Conservation (phyloP, 2,888 invertebrate genomes). For the Brenthis daphne region DNA sequence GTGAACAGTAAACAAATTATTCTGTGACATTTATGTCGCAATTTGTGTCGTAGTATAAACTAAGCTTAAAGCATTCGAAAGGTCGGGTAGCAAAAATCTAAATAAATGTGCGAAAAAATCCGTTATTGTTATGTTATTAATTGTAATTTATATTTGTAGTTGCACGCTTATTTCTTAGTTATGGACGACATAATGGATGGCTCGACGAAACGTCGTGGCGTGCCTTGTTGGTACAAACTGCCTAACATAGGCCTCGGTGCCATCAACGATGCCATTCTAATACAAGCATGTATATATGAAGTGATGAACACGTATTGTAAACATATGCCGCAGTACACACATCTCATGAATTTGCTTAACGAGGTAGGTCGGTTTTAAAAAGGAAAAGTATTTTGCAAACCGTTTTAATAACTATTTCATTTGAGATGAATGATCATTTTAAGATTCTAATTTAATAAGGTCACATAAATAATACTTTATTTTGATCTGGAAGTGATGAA, state of each 20-base stretch:
- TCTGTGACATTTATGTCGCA: no score
- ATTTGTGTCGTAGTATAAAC: no score
- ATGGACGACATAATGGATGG: constrained; percentile 96
- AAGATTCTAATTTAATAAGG: no score
- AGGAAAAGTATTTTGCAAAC: neutral
- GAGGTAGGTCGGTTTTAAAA: constrained; percentile 78
- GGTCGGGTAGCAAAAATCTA: no score
- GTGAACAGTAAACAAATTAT: no score
- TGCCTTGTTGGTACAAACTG: constrained; percentile 93
- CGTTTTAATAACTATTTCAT: no score
- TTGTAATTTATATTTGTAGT: constrained; percentile 73
- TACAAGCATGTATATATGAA: constrained; percentile 88
- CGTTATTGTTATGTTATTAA: no score
- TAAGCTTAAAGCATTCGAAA: no score
- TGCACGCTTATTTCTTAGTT: constrained; percentile 93
- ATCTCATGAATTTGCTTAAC: constrained; percentile 89
- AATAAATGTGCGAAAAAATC: no score
- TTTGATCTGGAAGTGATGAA: no score
- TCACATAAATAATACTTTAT: no score
- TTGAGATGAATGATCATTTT: no score
- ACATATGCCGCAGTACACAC: constrained; percentile 85
- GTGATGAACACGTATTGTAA: constrained; percentile 88
- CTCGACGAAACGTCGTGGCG: constrained; percentile 91
- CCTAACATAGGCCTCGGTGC: constrained; percentile 88
- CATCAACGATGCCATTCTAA: constrained; percentile 91